phyloP scores from a whole-genome alignment of 2,888 invertebrate genomes.

The Nymphalis polychloros region DNA sequence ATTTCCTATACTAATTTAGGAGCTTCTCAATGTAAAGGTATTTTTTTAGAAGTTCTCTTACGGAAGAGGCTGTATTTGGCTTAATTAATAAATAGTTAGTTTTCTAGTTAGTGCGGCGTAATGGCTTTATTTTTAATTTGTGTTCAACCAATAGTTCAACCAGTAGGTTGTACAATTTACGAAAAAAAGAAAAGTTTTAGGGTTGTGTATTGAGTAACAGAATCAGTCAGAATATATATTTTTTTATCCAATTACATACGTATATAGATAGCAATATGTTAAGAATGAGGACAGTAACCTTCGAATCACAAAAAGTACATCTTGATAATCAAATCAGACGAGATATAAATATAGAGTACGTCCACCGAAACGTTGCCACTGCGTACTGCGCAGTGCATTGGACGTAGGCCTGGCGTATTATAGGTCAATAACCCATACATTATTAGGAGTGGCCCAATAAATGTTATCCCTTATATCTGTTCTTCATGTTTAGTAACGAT shows the following conservation, averaged over 20 bases:
- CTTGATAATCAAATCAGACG: conserved; percentile 52
- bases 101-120: too few species aligned
- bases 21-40: too few species aligned
- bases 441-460: conserved; percentile 11
- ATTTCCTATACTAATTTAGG: too few species aligned
- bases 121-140: background rate
- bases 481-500: conserved; percentile 20
- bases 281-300: conserved; percentile 56
- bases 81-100: too few species aligned
- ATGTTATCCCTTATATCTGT: conserved; percentile 20
- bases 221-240: background rate
- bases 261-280: conserved; percentile 2
- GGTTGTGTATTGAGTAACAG: background rate
- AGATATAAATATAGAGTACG: conserved; percentile 22
- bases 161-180: too few species aligned
- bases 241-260: background rate
- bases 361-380: conserved; percentile 18
- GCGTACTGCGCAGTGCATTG: conserved; percentile 22
- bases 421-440: conserved; percentile 20
- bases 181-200: too few species aligned
- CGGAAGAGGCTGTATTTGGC: too few species aligned
- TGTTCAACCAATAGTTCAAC: background rate
- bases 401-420: conserved; percentile 24
- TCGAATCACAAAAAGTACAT: conserved; percentile 53
- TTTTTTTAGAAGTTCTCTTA: too few species aligned